Conservation (phyloP, 2,113 vertebrate species). For the Chionis minor region DNA sequence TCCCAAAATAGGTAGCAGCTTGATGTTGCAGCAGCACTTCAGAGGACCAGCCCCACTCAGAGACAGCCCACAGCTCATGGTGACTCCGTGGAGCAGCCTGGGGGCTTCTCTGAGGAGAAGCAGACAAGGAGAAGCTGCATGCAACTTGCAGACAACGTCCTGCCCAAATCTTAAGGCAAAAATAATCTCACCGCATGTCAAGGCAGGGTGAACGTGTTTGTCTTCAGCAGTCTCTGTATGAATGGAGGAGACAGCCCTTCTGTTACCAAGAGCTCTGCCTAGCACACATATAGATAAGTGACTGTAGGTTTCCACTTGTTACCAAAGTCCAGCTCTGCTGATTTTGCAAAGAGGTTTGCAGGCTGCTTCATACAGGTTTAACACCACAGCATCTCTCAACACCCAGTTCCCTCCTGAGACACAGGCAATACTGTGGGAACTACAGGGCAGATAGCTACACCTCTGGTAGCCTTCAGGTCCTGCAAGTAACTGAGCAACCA, state of each 20-base stretch:
- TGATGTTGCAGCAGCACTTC: background rate
- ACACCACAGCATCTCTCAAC: background rate
- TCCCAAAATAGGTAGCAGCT: background rate
- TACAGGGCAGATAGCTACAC: background rate
- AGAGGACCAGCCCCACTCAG: background rate
- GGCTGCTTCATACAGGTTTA: background rate
- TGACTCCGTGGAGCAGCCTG: background rate
- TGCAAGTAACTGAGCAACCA: background rate
- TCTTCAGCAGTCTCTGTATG: background rate
- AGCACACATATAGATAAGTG: background rate
- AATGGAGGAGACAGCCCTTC: background rate
- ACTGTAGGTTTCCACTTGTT: background rate
- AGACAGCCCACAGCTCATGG: background rate
- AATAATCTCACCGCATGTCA: background rate
- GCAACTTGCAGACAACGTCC: background rate
- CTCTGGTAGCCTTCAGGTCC: background rate
- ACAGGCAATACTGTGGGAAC: background rate
- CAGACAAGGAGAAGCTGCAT: background rate
- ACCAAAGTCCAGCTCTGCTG: background rate
- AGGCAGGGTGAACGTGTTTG: background rate
- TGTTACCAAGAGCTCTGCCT: background rate
- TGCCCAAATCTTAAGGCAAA: background rate
- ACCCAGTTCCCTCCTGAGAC: background rate
- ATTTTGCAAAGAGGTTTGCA: background rate
- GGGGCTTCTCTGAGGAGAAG: background rate